phyloP scores from a whole-genome alignment of 2,113 vertebrate genomes.

The Puntigrus tetrazona region DNA sequence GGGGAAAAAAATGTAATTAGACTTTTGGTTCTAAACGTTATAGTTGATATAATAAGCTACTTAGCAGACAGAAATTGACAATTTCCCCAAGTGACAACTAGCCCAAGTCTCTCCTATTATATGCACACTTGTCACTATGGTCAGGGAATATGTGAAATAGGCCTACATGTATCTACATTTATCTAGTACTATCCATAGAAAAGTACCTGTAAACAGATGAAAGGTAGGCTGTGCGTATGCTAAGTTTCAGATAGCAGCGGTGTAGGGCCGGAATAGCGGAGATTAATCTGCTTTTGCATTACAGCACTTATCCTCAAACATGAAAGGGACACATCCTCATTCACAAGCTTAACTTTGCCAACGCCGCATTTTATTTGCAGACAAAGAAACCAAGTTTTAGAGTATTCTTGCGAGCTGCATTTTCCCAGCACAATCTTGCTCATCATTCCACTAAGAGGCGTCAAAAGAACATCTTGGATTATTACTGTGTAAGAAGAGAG shows the following conservation, averaged over 20 bases:
- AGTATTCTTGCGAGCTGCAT: constrained; percentile 45
- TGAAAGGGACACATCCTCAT: not conserved
- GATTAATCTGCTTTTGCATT: constrained; percentile 20
- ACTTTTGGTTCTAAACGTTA: not conserved
- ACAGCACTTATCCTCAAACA: not conserved
- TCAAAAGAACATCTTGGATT: constrained; percentile 74
- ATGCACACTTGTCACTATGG: not conserved
- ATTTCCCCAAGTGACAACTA: not conserved
- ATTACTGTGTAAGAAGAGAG: constrained; percentile 68
- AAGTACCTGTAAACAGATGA: not conserved
- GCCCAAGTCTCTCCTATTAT: not conserved
- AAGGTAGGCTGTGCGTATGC: not conserved
- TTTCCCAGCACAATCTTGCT: constrained; percentile 61
- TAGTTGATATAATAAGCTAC: not conserved
- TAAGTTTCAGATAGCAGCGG: not conserved
- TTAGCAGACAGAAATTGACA: not conserved
- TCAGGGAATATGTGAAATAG: not conserved
- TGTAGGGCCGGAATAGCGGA: not conserved
- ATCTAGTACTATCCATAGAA: not conserved
- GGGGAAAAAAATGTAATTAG: not conserved
- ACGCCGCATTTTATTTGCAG: constrained; percentile 46
- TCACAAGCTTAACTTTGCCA: constrained; percentile 30
- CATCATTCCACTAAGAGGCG: constrained; percentile 66
- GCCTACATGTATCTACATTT: not conserved
- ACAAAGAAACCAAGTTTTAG: constrained; percentile 47